Percentiles rank a stretch among this genome's conserved stretches.
Evolutionary conservation across 1,140 invertebrate species (phyloP).

Genomic region (Melipona quadrifasciata): DNA sequence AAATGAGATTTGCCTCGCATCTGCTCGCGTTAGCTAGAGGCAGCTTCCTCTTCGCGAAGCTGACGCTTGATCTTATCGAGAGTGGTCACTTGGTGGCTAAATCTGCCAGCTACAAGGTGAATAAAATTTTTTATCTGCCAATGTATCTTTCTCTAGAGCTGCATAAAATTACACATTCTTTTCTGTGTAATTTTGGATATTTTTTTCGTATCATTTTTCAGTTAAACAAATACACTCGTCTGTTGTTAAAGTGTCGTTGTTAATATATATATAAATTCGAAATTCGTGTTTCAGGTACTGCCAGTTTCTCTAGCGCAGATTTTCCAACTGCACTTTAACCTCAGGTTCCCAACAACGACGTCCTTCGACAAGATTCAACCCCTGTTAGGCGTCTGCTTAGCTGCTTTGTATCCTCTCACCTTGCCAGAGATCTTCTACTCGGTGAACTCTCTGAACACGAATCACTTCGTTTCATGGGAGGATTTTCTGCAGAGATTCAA

Average conservation of each 20-base stretch:
- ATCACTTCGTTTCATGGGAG: constrained; percentile 92
- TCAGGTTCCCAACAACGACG: constrained; percentile 93
- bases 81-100: constrained; percentile 96
- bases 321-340: constrained; percentile 96
- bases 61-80: constrained; percentile 96
- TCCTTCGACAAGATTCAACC: constrained; percentile 94
- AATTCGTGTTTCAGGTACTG: constrained; percentile 82
- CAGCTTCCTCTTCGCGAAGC: constrained; percentile 95
- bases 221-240: no score
- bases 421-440: constrained; percentile 96
- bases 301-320: constrained; percentile 96
- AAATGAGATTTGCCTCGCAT: constrained; percentile 92
- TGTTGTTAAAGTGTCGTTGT: neutral
- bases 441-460: constrained; percentile 91
- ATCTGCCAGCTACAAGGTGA: constrained; percentile 94
- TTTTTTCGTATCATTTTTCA: neutral
- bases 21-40: constrained; percentile 91
- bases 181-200: neutral
- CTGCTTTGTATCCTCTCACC: constrained; percentile 94
- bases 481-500: constrained; percentile 94
- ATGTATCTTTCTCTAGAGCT: neutral
- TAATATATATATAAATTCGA: no score
- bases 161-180: neutral
- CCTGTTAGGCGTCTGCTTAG: constrained; percentile 94
- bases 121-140: neutral